Base-by-base conservation (phyloP, 2,113 vertebrate species). In the Lanius collurio region DNA sequence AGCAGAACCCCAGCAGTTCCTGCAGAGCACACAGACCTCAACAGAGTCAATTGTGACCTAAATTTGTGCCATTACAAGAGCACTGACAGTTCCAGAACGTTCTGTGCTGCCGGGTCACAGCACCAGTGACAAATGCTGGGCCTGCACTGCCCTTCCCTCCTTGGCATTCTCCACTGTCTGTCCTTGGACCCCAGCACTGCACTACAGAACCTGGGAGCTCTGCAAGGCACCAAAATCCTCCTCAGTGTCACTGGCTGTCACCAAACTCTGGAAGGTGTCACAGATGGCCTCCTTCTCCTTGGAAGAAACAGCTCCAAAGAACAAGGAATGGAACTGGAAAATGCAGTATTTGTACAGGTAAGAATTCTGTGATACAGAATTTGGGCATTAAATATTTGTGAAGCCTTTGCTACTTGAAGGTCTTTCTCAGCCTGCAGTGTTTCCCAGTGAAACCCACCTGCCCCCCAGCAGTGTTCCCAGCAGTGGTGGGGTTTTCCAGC, bases 241-340 rank as follows among this genome's bases (percentile, higher is more conserved):
- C 62, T 99, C 98, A 0, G 94, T 97, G 87, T 99, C 99, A 6
- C 98, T 99, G 46, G 97, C 97, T 90, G 95, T 97, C 16, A 97
- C 99, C 87, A 99, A 71, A n/a, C 97, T 98, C 56, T 95, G 83
- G 7, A 95, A 94, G 27, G 79, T 65, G 11, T 68, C 50, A 22
- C 41, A 18, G 19, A 28, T 3, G 7, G 82, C 75, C 15, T 94
- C 96, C 39, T 87, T 93, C 77, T 95, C 85, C 62, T 96, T 76
- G 55, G 84, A 71, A n/a, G 97, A 98, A 95, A 99, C 44, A 7
- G 98, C 98, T 89, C 98, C 98, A 73, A 99, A 99, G 86, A 99
- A 98, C 13, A 99, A 94, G 49, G 98, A 98, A 75, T 97, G 98
- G 85, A 99, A 98, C 99, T 99, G 93, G 53, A 95, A 95, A 95